These are phyloP conservation scores for Mimumesa dahlbomi DNA, from an alignment of 2,888 invertebrate genomes.

Conservation along the genomic window DNA sequence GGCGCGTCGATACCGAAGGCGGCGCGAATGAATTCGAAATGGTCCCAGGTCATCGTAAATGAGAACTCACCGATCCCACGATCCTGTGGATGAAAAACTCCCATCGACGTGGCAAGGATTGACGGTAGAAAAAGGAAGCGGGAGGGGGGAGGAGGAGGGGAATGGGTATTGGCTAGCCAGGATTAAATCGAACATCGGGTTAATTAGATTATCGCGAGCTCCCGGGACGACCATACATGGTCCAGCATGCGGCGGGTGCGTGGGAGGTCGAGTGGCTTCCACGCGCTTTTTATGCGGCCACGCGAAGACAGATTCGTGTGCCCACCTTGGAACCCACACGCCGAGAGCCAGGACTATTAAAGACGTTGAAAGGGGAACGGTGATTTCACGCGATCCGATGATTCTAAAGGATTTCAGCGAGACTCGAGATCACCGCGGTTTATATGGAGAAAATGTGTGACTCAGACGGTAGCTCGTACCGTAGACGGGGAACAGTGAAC, in stretches of 20 bases:
- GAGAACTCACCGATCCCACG: not conserved
- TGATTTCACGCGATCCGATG: too few relatives aligned
- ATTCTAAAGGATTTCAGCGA: not conserved
- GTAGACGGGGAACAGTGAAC: too few relatives aligned
- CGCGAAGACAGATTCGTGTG: constrained; percentile 53
- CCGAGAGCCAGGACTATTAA: constrained; percentile 26
- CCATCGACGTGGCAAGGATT: constrained; percentile 23
- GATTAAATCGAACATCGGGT: constrained; percentile 37
- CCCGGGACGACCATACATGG: constrained; percentile 67
- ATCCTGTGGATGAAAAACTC: constrained; percentile 2
- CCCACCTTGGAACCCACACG: constrained; percentile 42
- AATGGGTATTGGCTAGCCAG: constrained; percentile 21
- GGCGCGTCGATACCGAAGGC: constrained; percentile 25
- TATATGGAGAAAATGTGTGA: too few relatives aligned
- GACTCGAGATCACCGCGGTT: too few relatives aligned
- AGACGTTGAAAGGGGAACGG: too few relatives aligned
- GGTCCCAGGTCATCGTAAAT: constrained; percentile 51
- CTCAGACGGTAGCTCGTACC: too few relatives aligned
- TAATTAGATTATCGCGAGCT: constrained; percentile 63
- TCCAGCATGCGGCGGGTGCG: constrained; percentile 57
- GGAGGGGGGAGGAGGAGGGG: not conserved
- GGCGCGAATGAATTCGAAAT: constrained; percentile 58
- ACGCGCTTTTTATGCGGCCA: constrained; percentile 51
- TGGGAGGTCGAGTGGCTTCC: constrained; percentile 64
- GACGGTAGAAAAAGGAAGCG: constrained; percentile 37